Evolutionary conservation across 2,797 vertebrate genomes (phyloP).

Genomic region (Anolis apletophallus): DNA sequence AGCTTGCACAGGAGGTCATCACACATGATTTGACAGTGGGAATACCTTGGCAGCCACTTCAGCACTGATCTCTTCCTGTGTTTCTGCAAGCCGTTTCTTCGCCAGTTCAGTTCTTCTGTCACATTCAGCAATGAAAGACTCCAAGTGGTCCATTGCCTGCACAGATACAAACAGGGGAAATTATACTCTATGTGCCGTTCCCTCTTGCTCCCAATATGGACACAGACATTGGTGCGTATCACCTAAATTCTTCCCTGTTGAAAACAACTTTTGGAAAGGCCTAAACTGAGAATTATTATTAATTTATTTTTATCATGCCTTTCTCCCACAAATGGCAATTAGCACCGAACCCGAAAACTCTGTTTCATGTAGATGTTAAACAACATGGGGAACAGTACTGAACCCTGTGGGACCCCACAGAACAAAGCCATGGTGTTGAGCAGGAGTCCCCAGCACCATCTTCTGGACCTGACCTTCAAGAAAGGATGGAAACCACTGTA

Average conservation of each 20-base stretch:
- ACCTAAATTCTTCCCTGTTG: too few species aligned
- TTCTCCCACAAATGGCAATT: too few species aligned
- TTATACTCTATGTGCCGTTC: not conserved
- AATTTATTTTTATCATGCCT: too few species aligned
- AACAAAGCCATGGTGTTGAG: too few species aligned
- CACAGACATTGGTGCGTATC: not conserved
- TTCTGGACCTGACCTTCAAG: too few species aligned
- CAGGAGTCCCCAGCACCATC: too few species aligned
- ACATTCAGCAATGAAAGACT: slow-evolving; percentile 97
- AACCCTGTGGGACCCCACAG: too few species aligned
- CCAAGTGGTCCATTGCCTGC: slow-evolving; percentile 96
- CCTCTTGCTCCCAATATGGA: too few species aligned
- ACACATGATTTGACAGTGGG: not conserved
- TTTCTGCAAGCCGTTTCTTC: slow-evolving; percentile 98
- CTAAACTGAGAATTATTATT: not conserved
- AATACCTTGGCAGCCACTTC: slow-evolving; percentile 96
- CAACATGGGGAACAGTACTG: too few species aligned
- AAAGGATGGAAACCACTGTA: too few species aligned
- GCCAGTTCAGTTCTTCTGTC: slow-evolving; percentile 96
- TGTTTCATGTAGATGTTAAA: too few species aligned
- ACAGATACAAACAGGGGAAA: slow-evolving; percentile 45
- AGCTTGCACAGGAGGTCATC: not conserved
- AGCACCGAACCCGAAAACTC: too few species aligned
- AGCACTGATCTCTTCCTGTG: slow-evolving; percentile 98
- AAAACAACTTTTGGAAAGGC: not conserved